phyloP scores from a whole-genome alignment of 1,140 invertebrate species.

The Phocides pigmalion region DNA sequence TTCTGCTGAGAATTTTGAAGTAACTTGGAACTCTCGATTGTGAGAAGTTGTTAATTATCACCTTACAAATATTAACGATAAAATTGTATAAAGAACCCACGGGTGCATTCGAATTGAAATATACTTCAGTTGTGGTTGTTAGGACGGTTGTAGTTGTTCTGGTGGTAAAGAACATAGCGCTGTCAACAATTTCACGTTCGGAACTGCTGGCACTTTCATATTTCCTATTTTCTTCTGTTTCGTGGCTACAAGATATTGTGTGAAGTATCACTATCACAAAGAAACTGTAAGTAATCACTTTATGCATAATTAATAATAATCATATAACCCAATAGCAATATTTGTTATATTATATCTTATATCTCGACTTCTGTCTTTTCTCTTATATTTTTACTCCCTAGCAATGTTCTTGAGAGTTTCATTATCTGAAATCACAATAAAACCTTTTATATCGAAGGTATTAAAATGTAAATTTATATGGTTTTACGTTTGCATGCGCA shows the following conservation, averaged over 20 bases:
- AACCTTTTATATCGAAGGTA: no score
- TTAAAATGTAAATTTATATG: neutral
- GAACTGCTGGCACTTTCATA: neutral
- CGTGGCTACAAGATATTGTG: neutral
- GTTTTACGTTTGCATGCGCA: no score
- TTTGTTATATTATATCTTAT: neutral
- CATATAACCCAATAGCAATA: no score
- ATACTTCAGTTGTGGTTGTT: slow-evolving; percentile 9
- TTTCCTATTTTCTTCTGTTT: slow-evolving; percentile 5
- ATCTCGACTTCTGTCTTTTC: slow-evolving; percentile 47
- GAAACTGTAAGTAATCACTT: neutral
- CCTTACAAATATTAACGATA: slow-evolving; percentile 41
- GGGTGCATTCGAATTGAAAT: slow-evolving; percentile 17
- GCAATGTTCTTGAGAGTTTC: slow-evolving; percentile 37
- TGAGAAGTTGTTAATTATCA: slow-evolving; percentile 41
- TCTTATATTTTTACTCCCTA: slow-evolving; percentile 52
- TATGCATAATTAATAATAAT: no score
- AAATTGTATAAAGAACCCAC: slow-evolving; percentile 40
- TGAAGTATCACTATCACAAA: neutral
- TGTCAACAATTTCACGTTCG: slow-evolving; percentile 16
- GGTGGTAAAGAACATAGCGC: slow-evolving; percentile 3
- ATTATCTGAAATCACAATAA: slow-evolving; percentile 44
- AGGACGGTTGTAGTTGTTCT: slow-evolving; percentile 3
- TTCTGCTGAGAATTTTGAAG: slow-evolving; percentile 37
- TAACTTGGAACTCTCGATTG: slow-evolving; percentile 37